Evolutionary conservation across 2,888 invertebrate genomes (phyloP), one percentile per base, ranked within the genome.

Genomic region (Drepana falcataria): DNA sequence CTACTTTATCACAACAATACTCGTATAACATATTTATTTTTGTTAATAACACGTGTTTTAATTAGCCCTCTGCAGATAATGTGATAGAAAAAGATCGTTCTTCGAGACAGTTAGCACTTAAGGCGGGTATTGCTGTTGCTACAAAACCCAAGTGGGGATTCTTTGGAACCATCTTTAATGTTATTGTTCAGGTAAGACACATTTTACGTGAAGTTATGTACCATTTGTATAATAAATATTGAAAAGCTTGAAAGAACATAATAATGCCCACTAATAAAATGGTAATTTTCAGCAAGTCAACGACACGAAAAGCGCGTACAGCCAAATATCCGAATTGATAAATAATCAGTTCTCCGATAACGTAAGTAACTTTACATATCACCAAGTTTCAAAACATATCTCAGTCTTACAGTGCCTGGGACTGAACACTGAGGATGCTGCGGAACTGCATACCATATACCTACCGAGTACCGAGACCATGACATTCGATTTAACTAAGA

Each of bases 261-360:
- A 37, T 5, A 1, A 4, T 37, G 37, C 5, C 21, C 40, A 40
- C 40, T 40, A 48, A 48, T 49, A 21, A 51, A 47, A 52, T 55
- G 56, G 40, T 64, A 60, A 61, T 61, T 84, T 86, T 63, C 85
- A 91, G 91, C 91, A 91, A 91, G 79, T 88, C 49, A 91, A 91
- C 65, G 91, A 91, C 59, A 91, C 91, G 2, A 91, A 89, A 73
- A 91, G 91, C 68, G 91, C 91, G 5, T 91, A 89, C 65, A 83
- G 59, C 56, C 91, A 91, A 79, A 77, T 91, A 71, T 81, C 88
- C 6, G 86, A 86, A 49, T 73, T 90, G 61, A 80, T 91, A 35
- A 84, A 68, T 66, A 84, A 72, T 59, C 89, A 90, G 70, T 90
- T 91, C 68, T 62, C 73, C 21, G 85, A 87, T 47, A 83, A 81